These are phyloP conservation scores for Calliscelio sp. DNA, from an alignment of 2,888 invertebrate species.

Conservation along the genomic window DNA sequence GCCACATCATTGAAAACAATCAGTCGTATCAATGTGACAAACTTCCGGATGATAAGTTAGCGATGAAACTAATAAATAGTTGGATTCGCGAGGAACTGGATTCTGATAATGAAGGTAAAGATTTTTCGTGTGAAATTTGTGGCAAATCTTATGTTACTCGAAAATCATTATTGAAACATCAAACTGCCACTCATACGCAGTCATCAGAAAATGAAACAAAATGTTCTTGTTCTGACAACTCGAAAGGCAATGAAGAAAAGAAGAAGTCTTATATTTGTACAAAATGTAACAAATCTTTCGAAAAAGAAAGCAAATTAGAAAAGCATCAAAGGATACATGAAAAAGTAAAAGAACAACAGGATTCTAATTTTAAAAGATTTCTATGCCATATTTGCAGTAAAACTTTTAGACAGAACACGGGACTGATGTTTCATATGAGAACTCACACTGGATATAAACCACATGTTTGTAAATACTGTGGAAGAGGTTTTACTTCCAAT, in stretches of 20 bases:
- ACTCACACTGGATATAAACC: constrained; percentile 84
- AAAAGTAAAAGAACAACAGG: constrained; percentile 79
- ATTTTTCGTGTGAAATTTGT: constrained; percentile 80
- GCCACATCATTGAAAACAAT: constrained; percentile 74
- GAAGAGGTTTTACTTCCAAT: constrained; percentile 83
- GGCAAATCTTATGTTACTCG: constrained; percentile 81
- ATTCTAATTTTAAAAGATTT: constrained; percentile 81
- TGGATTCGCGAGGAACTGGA: constrained; percentile 82
- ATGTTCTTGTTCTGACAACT: constrained; percentile 44
- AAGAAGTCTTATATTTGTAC: constrained; percentile 77
- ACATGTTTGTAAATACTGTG: constrained; percentile 83
- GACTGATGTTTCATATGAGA: constrained; percentile 83
- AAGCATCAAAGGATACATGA: constrained; percentile 80
- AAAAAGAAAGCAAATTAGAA: constrained; percentile 79
- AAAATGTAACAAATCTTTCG: constrained; percentile 80
- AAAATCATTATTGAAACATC: constrained; percentile 81
- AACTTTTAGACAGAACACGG: constrained; percentile 83
- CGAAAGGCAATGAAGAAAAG: constrained; percentile 70
- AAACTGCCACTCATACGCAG: constrained; percentile 74
- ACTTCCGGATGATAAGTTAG: constrained; percentile 79
- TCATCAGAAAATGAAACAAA: constrained; percentile 53
- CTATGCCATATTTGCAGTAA: constrained; percentile 84
- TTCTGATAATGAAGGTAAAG: constrained; percentile 80
- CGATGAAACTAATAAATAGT: constrained; percentile 81
- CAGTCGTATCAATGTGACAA: constrained; percentile 67